Evolutionary conservation across 2,888 invertebrate genomes (phyloP).

Genomic region (Tetranychus piercei): DNA sequence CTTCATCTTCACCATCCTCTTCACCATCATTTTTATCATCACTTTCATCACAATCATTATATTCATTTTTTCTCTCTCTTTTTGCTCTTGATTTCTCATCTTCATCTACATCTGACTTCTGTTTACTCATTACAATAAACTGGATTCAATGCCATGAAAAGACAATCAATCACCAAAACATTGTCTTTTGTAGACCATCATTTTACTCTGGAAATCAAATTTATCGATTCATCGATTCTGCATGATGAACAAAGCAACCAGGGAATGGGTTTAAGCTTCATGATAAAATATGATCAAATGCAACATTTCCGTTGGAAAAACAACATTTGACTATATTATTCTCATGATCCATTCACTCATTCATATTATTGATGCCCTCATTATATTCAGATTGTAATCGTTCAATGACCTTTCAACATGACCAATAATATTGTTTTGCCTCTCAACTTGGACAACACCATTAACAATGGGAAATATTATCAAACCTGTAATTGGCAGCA

Average conservation of each 20-base stretch:
- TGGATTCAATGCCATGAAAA: background rate
- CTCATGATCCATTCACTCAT: background rate
- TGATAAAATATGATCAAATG: background rate
- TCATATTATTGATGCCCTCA: background rate
- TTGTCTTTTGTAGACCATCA: background rate
- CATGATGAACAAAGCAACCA: background rate
- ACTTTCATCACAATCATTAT: background rate
- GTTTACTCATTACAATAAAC: background rate
- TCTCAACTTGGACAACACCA: too few relatives aligned
- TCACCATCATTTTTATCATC: background rate
- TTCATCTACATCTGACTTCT: background rate
- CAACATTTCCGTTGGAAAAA: background rate
- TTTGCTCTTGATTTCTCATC: background rate
- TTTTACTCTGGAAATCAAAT: background rate
- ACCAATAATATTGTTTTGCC: background rate
- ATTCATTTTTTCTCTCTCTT: background rate
- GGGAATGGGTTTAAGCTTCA: too few relatives aligned
- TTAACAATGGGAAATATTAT: too few relatives aligned
- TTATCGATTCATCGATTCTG: background rate
- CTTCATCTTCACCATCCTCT: background rate
- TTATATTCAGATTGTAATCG: background rate
- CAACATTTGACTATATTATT: constrained; percentile 1
- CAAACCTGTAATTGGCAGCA: too few relatives aligned
- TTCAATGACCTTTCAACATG: background rate
- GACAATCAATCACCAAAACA: background rate